phyloP scores from a whole-genome alignment of 2,797 vertebrate species.

The Myotis findleyi region DNA sequence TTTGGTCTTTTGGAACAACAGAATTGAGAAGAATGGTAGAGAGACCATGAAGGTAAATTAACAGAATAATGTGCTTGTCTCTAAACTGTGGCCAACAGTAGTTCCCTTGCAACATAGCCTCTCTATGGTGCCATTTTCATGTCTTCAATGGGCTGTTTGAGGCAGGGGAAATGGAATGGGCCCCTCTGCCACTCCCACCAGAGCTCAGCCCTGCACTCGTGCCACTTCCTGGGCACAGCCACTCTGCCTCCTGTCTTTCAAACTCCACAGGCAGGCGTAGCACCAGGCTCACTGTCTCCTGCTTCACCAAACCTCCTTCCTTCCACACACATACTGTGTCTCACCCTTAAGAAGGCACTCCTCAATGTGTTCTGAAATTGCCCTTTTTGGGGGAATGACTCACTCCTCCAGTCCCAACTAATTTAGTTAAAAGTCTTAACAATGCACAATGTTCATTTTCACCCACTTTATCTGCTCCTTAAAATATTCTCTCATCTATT shows the following conservation, averaged over 20 bases:
- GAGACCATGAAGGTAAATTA: neutral
- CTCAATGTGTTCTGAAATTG: neutral
- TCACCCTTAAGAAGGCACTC: constrained; percentile 17
- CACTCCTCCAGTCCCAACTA: neutral
- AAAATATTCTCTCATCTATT: constrained; percentile 31
- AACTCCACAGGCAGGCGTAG: neutral
- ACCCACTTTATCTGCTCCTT: constrained; percentile 21
- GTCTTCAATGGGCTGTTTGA: neutral
- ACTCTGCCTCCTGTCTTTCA: neutral
- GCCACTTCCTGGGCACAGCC: neutral
- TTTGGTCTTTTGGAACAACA: neutral
- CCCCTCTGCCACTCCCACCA: neutral
- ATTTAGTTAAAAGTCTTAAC: constrained; percentile 24
- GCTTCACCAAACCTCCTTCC: neutral
- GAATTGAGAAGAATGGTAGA: neutral
- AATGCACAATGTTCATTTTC: neutral
- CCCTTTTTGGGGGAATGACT: neutral
- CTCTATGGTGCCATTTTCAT: neutral
- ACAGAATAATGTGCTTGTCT: neutral
- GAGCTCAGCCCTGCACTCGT: neutral
- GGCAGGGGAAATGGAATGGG: neutral
- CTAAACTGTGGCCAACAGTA: neutral
- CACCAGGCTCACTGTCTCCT: neutral
- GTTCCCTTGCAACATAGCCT: neutral
- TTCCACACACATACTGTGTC: neutral